Evolutionary conservation across 2,797 vertebrate species (phyloP).

Genomic region (Sebastes nivosus): DNA sequence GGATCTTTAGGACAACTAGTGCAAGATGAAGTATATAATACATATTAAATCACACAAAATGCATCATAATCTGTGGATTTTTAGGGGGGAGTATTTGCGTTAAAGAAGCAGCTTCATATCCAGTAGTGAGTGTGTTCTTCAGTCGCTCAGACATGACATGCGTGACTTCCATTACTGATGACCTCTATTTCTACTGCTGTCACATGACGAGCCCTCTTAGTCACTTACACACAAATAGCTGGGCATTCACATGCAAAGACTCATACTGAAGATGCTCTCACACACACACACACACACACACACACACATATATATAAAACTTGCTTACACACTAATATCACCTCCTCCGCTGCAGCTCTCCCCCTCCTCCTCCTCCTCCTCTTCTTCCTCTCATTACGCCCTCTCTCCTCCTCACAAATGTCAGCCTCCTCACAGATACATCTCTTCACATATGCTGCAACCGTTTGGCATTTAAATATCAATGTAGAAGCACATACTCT

Average conservation of each 20-base stretch:
- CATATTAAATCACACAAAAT: not conserved
- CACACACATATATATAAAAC: not conserved
- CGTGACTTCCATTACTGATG: conserved; percentile 28
- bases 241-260: not conserved
- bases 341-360: not conserved
- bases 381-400: conserved; percentile 23
- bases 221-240: not conserved
- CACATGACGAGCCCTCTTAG: conserved; percentile 25
- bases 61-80: not conserved
- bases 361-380: not conserved
- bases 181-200: conserved; percentile 26
- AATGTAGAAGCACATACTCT: not conserved
- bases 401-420: conserved; percentile 49
- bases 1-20: not conserved
- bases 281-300: not conserved
- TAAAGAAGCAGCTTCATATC: not conserved
- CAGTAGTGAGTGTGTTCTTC: not conserved
- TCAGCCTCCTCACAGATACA: conserved; percentile 36
- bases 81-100: not conserved
- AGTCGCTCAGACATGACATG: conserved; percentile 1
- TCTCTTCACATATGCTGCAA: conserved; percentile 18
- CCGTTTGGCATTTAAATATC: conserved; percentile 67
- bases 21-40: not conserved
- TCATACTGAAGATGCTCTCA: not conserved
- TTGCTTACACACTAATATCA: not conserved